phyloP scores from a whole-genome alignment of 1,140 invertebrate species.

The Telenomus remus region DNA sequence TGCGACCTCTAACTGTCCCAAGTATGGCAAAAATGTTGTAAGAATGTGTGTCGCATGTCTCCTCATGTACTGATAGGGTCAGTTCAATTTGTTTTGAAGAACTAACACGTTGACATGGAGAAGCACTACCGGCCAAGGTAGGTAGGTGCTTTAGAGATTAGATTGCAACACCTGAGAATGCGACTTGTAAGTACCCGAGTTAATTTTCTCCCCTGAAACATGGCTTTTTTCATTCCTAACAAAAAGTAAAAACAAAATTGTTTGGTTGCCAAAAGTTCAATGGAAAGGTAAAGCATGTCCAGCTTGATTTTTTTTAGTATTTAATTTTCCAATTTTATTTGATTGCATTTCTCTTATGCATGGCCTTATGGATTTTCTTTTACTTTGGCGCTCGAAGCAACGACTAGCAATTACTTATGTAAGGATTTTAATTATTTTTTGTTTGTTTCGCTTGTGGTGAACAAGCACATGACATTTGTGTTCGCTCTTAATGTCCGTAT shows the following conservation, averaged over 20 bases:
- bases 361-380: constrained; percentile 46
- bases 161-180: constrained; percentile 4
- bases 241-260: no score
- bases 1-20: no score
- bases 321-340: constrained; percentile 3
- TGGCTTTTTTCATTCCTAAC: background rate
- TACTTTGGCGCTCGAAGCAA: constrained; percentile 33
- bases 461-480: no score
- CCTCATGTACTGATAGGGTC: constrained; percentile 16
- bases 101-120: constrained; percentile 20
- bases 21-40: background rate
- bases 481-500: no score
- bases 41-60: constrained; percentile 24
- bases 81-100: constrained; percentile 15
- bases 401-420: constrained; percentile 40
- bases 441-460: background rate
- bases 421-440: constrained; percentile 25
- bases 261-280: no score
- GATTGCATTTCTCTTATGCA: constrained; percentile 19
- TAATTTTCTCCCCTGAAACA: constrained; percentile 8
- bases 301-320: background rate
- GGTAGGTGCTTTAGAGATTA: constrained; percentile 34
- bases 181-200: constrained; percentile 9
- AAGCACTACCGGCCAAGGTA: constrained; percentile 41
- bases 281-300: background rate